Evolutionary conservation across 2,888 invertebrate genomes (phyloP).

Genomic region (Scaptomyza cyrtandrae): DNA sequence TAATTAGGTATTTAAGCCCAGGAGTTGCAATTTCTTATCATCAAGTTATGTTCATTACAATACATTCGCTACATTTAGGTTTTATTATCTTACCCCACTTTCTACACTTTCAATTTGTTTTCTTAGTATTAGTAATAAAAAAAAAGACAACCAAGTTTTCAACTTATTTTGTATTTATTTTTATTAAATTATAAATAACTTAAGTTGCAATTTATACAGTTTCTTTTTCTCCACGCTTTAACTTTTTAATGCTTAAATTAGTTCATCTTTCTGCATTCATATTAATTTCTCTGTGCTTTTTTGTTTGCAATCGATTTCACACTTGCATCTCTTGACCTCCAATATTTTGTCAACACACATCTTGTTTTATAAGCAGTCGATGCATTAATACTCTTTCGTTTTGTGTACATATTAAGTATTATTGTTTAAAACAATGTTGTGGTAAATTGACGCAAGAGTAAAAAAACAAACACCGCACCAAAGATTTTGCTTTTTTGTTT

Average conservation of each 20-base stretch:
- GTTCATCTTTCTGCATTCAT: conserved; percentile 49
- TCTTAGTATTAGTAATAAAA: neutral
- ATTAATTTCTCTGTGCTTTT: conserved; percentile 70
- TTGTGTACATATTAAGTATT: conserved; percentile 40
- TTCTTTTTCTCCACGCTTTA: conserved; percentile 59
- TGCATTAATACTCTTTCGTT: conserved; percentile 43
- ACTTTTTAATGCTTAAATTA: conserved; percentile 64
- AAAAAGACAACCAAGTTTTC: conserved; percentile 31
- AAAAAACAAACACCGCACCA: conserved; percentile 48
- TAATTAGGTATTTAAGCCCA: too few relatives aligned
- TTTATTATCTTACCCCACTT: neutral
- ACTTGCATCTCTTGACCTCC: conserved; percentile 30
- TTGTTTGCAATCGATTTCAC: conserved; percentile 64
- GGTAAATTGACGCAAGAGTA: conserved; percentile 64
- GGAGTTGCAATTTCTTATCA: too few relatives aligned
- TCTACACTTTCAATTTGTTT: neutral
- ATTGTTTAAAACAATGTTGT: conserved; percentile 50
- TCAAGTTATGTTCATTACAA: too few relatives aligned
- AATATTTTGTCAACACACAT: conserved; percentile 49
- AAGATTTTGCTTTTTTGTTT: conserved; percentile 15
- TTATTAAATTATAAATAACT: conserved; percentile 85
- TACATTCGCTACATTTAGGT: too few relatives aligned
- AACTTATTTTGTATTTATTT: conserved; percentile 76
- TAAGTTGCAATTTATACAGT: conserved; percentile 83
- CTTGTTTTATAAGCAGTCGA: conserved; percentile 25